Evolutionary conservation across 1,140 invertebrate genomes (phyloP).

Genomic region (Drosophila bifasciata): DNA sequence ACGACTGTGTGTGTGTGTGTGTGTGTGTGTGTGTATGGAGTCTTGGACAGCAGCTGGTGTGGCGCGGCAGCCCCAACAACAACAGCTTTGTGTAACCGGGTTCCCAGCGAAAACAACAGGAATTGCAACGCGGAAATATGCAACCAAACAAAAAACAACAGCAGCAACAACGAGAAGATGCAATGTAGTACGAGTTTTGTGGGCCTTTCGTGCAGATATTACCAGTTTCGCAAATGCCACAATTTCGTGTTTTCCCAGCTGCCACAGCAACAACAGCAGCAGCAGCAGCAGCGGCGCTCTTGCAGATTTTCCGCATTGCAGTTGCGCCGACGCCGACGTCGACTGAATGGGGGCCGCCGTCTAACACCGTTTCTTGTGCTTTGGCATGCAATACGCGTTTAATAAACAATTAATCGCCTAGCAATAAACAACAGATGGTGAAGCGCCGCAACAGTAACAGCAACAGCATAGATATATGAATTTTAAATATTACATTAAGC

Average conservation of each 20-base stretch:
- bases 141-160: constrained; percentile 20
- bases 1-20: constrained; percentile 25
- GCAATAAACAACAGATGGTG: constrained; percentile 58
- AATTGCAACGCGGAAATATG: constrained; percentile 65
- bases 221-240: constrained; percentile 75
- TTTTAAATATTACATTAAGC: constrained; percentile 59
- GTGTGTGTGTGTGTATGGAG: constrained; percentile 29
- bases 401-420: constrained; percentile 75
- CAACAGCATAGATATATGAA: constrained; percentile 35
- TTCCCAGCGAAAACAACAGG: constrained; percentile 33
- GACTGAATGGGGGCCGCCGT: constrained; percentile 36
- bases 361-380: constrained; percentile 66
- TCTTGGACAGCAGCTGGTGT: constrained; percentile 50
- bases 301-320: constrained; percentile 76
- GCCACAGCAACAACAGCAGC: constrained; percentile 39
- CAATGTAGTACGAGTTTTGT: constrained; percentile 55
- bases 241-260: constrained; percentile 70
- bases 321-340: constrained; percentile 39
- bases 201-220: constrained; percentile 58
- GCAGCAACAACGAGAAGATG: constrained; percentile 20
- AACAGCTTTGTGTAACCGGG: constrained; percentile 37
- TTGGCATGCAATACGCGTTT: constrained; percentile 65
- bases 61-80: constrained; percentile 14
- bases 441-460: constrained; percentile 9
- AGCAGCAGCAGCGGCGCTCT: constrained; percentile 31